Percentiles rank a stretch among this genome's conserved stretches.
Evolutionary conservation across 2,888 invertebrate species (phyloP).

Genomic region (Xestia xanthographa): DNA sequence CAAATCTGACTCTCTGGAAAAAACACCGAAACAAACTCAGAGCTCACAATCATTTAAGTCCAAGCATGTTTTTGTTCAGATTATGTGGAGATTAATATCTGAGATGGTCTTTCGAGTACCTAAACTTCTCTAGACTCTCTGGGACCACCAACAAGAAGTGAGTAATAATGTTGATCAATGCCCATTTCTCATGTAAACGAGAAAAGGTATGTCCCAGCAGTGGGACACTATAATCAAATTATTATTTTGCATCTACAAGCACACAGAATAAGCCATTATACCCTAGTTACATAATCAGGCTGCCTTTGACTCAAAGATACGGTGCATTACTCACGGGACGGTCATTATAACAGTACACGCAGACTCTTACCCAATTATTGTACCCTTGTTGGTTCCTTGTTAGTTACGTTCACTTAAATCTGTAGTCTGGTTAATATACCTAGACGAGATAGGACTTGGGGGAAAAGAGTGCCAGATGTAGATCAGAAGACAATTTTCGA

Average conservation of each 20-base stretch:
- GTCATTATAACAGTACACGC: conserved; percentile 36
- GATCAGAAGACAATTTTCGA: not conserved
- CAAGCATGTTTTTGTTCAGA: no score
- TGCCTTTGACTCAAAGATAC: conserved; percentile 52
- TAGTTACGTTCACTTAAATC: not conserved
- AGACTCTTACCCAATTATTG: conserved; percentile 16
- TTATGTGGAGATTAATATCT: no score
- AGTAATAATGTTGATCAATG: not conserved
- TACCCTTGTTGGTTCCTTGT: not conserved
- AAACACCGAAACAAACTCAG: no score
- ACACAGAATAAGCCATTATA: not conserved
- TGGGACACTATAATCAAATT: not conserved
- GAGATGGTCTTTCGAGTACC: no score
- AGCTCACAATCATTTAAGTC: no score
- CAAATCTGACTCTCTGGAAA: no score
- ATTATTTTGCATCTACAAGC: not conserved
- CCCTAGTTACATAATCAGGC: not conserved
- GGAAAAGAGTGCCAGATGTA: not conserved
- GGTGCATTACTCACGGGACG: conserved; percentile 31
- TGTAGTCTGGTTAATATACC: not conserved
- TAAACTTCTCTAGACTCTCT: no score
- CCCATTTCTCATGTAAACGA: not conserved
- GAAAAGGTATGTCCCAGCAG: not conserved
- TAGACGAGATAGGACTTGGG: not conserved
- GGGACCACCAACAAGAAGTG: no score